A percentile compares a stretch with the other conserved stretches of the same genome.
phyloP scores from a whole-genome alignment of 2,888 invertebrate species.

The Lasioglossum zephyrum region DNA sequence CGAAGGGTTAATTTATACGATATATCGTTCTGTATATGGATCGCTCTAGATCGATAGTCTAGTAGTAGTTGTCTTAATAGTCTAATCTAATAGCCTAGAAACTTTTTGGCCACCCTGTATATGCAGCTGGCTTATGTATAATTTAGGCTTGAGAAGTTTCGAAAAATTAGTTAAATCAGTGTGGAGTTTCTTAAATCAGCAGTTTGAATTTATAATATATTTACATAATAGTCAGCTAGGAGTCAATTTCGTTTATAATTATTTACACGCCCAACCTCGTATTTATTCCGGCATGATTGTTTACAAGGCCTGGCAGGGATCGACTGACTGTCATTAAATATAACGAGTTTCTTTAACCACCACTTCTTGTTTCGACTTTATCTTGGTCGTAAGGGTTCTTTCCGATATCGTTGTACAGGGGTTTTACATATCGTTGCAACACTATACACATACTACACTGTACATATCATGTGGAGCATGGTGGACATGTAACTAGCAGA shows the following conservation, averaged over 20 bases:
- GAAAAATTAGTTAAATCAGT: neutral
- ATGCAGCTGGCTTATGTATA: no score
- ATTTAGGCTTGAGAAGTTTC: neutral
- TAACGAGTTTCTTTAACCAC: neutral
- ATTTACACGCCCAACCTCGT: neutral
- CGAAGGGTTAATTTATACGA: no score
- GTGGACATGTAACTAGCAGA: neutral
- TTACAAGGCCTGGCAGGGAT: neutral
- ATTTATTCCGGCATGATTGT: neutral
- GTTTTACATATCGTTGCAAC: neutral
- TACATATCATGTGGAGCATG: neutral
- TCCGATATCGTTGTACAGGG: neutral
- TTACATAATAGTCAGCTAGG: neutral
- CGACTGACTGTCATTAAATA: neutral
- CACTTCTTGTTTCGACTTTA: neutral
- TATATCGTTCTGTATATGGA: no score
- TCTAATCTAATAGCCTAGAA: no score
- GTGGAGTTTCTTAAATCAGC: neutral
- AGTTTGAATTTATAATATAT: neutral
- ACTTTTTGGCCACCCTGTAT: no score
- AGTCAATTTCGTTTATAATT: neutral
- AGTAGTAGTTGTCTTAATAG: no score
- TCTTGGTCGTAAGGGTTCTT: constrained; percentile 5
- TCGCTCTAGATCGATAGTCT: no score
- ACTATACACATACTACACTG: neutral